Conservation (phyloP, 2,113 vertebrate species). For the Chionis minor region DNA sequence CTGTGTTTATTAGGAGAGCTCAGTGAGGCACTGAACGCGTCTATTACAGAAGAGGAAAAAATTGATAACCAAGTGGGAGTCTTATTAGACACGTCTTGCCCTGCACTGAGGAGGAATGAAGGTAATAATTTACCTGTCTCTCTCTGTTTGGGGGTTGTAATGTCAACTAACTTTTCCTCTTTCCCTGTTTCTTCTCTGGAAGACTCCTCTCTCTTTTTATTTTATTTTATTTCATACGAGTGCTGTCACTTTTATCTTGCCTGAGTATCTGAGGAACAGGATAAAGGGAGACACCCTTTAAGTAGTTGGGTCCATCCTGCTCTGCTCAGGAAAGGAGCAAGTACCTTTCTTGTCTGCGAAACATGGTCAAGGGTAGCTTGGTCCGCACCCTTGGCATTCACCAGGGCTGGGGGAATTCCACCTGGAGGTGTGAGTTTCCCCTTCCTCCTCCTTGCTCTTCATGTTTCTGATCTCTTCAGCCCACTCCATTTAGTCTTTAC, state of each 20-base stretch:
- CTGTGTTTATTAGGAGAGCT: not conserved
- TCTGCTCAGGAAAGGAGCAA: not conserved
- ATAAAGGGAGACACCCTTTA: not conserved
- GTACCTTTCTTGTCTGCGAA: not conserved
- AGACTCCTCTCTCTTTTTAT: not conserved
- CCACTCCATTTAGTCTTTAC: not conserved
- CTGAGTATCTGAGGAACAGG: not conserved
- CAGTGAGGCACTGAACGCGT: not conserved
- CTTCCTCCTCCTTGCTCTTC: not conserved
- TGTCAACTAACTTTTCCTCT: not conserved
- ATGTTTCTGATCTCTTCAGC: not conserved
- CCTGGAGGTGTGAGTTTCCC: not conserved
- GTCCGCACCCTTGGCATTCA: not conserved
- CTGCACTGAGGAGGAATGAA: not conserved
- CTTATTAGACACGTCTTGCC: not conserved
- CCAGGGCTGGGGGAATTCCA: not conserved
- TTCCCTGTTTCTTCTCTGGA: not conserved
- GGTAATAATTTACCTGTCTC: not conserved
- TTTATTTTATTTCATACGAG: not conserved
- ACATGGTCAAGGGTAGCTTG: not conserved
- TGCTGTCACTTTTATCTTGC: not conserved
- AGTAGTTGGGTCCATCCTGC: not conserved
- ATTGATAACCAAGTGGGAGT: not conserved
- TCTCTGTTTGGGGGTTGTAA: not conserved
- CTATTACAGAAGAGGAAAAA: not conserved